Base-by-base conservation (phyloP, 2,113 vertebrate species). In the Scartelaos histophorus region DNA sequence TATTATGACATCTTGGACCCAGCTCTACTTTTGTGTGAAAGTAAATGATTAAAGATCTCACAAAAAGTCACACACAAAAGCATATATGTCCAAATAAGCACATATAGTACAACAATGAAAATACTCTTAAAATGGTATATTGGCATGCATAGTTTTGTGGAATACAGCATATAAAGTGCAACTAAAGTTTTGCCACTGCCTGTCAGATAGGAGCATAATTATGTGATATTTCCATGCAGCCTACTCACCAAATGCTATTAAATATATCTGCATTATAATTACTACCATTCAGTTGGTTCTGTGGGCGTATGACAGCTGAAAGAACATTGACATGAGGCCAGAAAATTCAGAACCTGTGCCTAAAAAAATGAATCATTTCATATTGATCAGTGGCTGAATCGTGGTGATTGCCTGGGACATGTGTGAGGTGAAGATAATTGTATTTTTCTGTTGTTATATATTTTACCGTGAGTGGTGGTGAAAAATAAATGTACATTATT, bases 231-330 rank as follows among this genome's bases (percentile, higher is more conserved):
- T 65, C n/a, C 16, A 73, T 17, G 34, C 65, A 43, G 35, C 57
- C 64, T 24, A 66, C 22, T 38, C 11, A 66, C 13, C 16, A 51
- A 58, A 61, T 62, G 19, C 21, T 45, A 22, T 7, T 43, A 35
- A 70, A 47, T 72, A 60, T 51, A 43, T 64, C 61, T 13, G 43
- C 61, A 64, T 64, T 43, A 64, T 64, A 64, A 64, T 64, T 64
- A 64, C n/a, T 43, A 64, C 61, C 34, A 64, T 64, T 43, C 7
- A 64, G 12, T 38, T 62, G 60, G 1, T 38, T 35, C 13, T 74
- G 69, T 58, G 29, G 66, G 22, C 24, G 35, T 61, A 51, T 22
- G 16, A 17, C 9, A 54, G 34, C 1, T 69, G 10, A 65, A 71
- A 67, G 7, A 54, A 60, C 3, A 73, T 0, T 54, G 51, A 67